A percentile compares a stretch with the other conserved stretches of the same genome.
phyloP scores from a whole-genome alignment of 2,888 invertebrate species.

The Tanaodytes sp. region DNA sequence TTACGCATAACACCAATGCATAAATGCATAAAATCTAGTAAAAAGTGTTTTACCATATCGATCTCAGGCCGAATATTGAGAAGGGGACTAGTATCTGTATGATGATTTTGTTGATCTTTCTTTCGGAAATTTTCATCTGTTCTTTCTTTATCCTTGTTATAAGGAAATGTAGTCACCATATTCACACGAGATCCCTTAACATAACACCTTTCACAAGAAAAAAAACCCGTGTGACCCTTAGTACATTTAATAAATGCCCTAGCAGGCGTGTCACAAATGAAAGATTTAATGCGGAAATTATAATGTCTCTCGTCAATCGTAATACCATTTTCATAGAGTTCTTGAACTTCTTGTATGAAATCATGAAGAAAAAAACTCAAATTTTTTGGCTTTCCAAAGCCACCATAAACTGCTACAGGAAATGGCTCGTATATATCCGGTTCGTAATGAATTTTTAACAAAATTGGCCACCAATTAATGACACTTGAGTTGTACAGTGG shows the following conservation, averaged over 20 bases:
- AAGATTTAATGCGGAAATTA: slow-evolving; percentile 40
- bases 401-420: slow-evolving; percentile 45
- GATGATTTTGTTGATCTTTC: background rate
- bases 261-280: slow-evolving; percentile 50
- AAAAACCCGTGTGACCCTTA: slow-evolving; percentile 52
- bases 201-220: slow-evolving; percentile 50
- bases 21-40: slow-evolving; percentile 17
- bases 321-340: slow-evolving; percentile 37
- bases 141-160: slow-evolving; percentile 5
- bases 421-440: slow-evolving; percentile 52
- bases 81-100: slow-evolving; percentile 7
- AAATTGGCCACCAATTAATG: slow-evolving; percentile 50
- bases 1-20: background rate
- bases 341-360: slow-evolving; percentile 48
- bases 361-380: slow-evolving; percentile 26
- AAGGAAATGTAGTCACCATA: slow-evolving; percentile 22
- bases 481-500: slow-evolving; percentile 43
- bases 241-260: slow-evolving; percentile 47
- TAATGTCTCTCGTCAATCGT: slow-evolving; percentile 22
- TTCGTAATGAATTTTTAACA: slow-evolving; percentile 39
- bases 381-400: slow-evolving; percentile 37
- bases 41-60: slow-evolving; percentile 7
- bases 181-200: slow-evolving; percentile 28
- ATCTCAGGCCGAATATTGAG: slow-evolving; percentile 11
- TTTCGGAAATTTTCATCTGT: slow-evolving; percentile 2